phyloP scores from a whole-genome alignment of 2,113 vertebrate species.

The Gopherus flavomarginatus region DNA sequence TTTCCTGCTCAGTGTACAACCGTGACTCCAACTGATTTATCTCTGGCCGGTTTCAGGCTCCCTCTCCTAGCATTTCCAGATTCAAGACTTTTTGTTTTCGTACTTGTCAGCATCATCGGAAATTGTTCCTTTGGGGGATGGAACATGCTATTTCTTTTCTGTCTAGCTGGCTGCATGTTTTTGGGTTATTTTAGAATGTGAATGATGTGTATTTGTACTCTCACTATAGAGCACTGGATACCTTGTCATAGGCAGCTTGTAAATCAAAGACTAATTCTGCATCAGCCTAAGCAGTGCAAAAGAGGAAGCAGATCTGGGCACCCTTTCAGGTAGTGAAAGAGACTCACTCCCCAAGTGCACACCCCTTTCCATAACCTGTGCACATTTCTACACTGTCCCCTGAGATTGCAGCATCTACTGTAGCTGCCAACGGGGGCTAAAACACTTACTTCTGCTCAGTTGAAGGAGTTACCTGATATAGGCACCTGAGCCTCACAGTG shows the following conservation, averaged over 20 bases:
- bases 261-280: neutral
- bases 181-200: accelerated
- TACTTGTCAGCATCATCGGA: neutral
- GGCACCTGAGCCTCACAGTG: neutral
- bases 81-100: neutral
- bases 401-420: neutral
- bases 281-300: neutral
- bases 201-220: neutral
- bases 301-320: neutral
- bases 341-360: neutral
- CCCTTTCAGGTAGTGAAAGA: neutral
- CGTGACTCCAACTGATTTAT: neutral
- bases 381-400: neutral
- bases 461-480: neutral
- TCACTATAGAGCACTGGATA: neutral
- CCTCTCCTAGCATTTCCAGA: neutral
- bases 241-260: neutral
- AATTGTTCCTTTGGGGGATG: neutral
- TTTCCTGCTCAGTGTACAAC: neutral
- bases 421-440: neutral
- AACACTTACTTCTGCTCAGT: neutral
- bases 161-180: neutral
- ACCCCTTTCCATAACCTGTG: neutral
- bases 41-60: neutral
- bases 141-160: neutral